Base-by-base conservation (phyloP, 1,140 invertebrate genomes). In the Aphelenchoides besseyi region DNA sequence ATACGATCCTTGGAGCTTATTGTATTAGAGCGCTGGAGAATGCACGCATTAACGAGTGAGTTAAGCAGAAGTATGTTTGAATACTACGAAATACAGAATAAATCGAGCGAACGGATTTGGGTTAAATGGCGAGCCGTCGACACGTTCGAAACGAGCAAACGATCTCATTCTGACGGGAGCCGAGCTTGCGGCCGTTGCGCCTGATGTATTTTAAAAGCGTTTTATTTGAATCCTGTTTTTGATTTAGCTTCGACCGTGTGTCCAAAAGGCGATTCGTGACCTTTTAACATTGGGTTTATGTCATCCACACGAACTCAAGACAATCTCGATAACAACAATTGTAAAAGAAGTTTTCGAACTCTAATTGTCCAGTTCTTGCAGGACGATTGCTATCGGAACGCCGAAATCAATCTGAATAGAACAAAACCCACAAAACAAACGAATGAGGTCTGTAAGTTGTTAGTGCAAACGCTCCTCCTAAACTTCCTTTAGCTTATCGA, bases 1-100 rank as follows among this genome's bases (percentile, higher is more conserved):
- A 76, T 55, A 76, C 75, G 26, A 12, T 78, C n/a, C 73, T 78
- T 57, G 74, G 74, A 33, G 74, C 74, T 18, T 35, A 68, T 57
- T 48, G 68, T 28, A 76, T 76, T 71, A 59, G 62, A 8, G 64
- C 37, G 28, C 29, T 76, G 16, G 74, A 76, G 64, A 72, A 67
- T 29, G 26, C 63, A 28, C 63, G 55, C 33, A 78, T 72, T 30
- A 32, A 76, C 18, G 64, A 62, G 72, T 74, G 57, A 28, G 55
- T 67, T 12, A n/a, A 23, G n/a, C n/a, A n/a, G n/a, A n/a, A n/a
- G n/a, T n/a, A n/a, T n/a, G n/a, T n/a, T n/a, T n/a, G n/a, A n/a
- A n/a, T n/a, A n/a, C n/a, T n/a, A n/a, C n/a, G n/a, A n/a, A n/a
- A n/a, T n/a, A n/a, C n/a, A n/a, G n/a, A n/a, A n/a, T n/a, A n/a